These are phyloP conservation scores for Cyclophora punctaria DNA, from an alignment of 2,888 invertebrate species.

Conservation along the genomic window DNA sequence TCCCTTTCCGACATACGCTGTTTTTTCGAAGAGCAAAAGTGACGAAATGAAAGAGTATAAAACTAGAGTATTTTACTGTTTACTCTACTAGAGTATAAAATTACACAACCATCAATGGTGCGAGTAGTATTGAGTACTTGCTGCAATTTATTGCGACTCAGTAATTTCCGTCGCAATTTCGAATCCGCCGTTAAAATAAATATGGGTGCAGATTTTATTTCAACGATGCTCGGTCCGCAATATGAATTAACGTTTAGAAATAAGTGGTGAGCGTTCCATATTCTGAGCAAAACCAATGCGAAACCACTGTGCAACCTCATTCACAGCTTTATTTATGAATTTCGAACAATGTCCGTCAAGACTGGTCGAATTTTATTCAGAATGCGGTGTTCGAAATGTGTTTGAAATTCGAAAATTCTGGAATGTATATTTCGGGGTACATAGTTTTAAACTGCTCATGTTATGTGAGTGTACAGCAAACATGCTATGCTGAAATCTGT, in stretches of 20 bases:
- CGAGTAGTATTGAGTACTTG: background rate
- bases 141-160: slow-evolving; percentile 15
- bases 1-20: too few relatives aligned
- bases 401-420: background rate
- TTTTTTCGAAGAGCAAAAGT: too few relatives aligned
- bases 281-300: background rate
- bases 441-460: too few relatives aligned
- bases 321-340: background rate
- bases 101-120: too few relatives aligned
- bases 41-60: too few relatives aligned
- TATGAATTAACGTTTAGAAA: slow-evolving; percentile 10
- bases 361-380: background rate
- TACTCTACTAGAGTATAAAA: too few relatives aligned
- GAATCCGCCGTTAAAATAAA: slow-evolving; percentile 17
- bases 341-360: background rate
- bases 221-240: slow-evolving; percentile 1
- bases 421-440: background rate
- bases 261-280: slow-evolving; percentile 8
- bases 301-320: background rate
- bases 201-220: slow-evolving; percentile 12
- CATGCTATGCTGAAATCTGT: too few relatives aligned
- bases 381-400: background rate
- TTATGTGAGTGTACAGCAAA: too few relatives aligned
- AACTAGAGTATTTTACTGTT: too few relatives aligned
- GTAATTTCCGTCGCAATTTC: slow-evolving; percentile 21